A percentile compares a stretch with the other conserved stretches of the same genome.
Evolutionary conservation across 2,888 invertebrate genomes (phyloP).

Genomic region (Lasioglossum oenotherae): DNA sequence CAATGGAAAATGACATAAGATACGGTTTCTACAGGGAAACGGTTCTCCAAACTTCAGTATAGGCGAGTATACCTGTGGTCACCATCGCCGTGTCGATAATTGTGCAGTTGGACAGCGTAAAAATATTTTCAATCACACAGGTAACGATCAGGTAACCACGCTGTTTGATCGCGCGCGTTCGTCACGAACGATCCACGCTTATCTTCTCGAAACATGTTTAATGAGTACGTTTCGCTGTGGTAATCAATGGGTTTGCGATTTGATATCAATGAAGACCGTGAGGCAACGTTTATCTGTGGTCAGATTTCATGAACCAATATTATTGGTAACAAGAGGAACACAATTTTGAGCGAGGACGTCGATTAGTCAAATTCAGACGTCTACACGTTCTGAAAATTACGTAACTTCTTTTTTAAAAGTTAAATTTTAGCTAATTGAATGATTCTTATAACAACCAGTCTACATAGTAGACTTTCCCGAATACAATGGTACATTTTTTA

Average conservation of each 20-base stretch:
- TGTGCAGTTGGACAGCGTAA: not conserved
- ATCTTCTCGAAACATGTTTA: not conserved
- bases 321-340: not conserved
- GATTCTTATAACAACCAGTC: too few relatives aligned
- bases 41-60: not conserved
- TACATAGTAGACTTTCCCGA: too few relatives aligned
- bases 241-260: not conserved
- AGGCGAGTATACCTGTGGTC: constrained; percentile 21
- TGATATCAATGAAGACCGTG: not conserved
- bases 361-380: not conserved
- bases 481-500: too few relatives aligned
- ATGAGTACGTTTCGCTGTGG: not conserved
- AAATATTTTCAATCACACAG: not conserved
- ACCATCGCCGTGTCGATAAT: constrained; percentile 4
- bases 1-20: not conserved
- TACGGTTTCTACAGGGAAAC: not conserved
- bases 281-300: not conserved
- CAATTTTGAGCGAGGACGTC: not conserved
- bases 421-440: too few relatives aligned
- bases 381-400: not conserved
- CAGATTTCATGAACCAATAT: not conserved
- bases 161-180: not conserved
- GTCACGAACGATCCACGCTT: not conserved
- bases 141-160: not conserved
- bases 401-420: too few relatives aligned